Evolutionary conservation across 1,140 invertebrate genomes (phyloP).

Genomic region (Trinorchestia longiramus): DNA sequence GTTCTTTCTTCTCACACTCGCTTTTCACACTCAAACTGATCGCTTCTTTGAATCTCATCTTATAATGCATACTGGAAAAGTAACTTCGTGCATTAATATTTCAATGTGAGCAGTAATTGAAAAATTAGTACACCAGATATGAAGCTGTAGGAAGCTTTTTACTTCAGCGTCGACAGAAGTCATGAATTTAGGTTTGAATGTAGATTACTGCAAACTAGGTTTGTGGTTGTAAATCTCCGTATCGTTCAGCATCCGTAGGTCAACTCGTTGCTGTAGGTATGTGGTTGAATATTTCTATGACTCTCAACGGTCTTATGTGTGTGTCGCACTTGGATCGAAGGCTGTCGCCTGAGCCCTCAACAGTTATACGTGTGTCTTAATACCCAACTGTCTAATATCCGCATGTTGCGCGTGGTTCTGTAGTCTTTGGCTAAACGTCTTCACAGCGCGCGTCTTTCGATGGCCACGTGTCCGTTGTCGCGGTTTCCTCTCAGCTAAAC

Average conservation of each 20-base stretch:
- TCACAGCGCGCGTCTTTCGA: background rate
- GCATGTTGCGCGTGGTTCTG: background rate
- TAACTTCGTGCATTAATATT: background rate
- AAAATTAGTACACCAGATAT: background rate
- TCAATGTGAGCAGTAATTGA: background rate
- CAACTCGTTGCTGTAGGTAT: no score
- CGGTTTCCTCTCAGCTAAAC: background rate
- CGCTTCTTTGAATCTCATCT: background rate
- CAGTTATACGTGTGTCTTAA: no score
- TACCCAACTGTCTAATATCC: no score
- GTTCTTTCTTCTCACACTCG: background rate
- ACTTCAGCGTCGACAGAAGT: background rate
- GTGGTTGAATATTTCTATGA: no score
- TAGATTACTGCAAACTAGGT: background rate
- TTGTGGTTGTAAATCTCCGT: background rate
- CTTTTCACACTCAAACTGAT: background rate
- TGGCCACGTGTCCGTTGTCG: background rate
- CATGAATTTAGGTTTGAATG: background rate
- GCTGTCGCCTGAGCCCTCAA: no score
- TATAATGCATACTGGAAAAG: background rate
- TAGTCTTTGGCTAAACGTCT: background rate
- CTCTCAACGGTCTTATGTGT: no score
- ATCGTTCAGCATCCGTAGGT: no score
- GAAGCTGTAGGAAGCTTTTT: background rate
- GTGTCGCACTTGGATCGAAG: no score